Conservation (phyloP, 2,888 invertebrate genomes). For the Heterodera filipjevi region DNA sequence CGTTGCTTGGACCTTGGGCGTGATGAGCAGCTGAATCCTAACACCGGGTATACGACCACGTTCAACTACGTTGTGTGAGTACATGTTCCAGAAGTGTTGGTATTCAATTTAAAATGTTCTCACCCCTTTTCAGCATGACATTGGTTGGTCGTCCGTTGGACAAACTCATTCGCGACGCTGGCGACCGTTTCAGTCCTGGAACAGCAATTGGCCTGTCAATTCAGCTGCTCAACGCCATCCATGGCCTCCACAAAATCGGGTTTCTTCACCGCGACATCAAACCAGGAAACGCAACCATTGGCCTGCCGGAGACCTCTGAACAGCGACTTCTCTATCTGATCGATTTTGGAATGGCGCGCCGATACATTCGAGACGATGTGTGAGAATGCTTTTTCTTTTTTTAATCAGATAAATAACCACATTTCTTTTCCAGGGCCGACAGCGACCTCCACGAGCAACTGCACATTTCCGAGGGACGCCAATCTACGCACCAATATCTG, state of each 20-base stretch:
- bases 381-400: too few species aligned
- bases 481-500: slow-evolving; percentile 40
- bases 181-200: slow-evolving; percentile 10
- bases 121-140: too few species aligned
- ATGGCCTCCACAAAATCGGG: slow-evolving; percentile 56
- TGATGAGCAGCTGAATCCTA: neutral
- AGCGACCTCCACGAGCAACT: slow-evolving; percentile 54
- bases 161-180: neutral
- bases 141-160: too few species aligned
- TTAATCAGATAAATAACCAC: too few species aligned
- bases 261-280: slow-evolving; percentile 42
- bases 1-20: neutral
- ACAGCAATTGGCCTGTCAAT: slow-evolving; percentile 50
- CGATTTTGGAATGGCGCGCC: slow-evolving; percentile 14
- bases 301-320: slow-evolving; percentile 1
- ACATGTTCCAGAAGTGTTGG: neutral
- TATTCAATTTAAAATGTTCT: too few species aligned
- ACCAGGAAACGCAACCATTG: slow-evolving; percentile 44
- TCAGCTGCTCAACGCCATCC: slow-evolving; percentile 59
- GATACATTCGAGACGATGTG: too few species aligned
- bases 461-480: slow-evolving; percentile 44
- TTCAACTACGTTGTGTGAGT: neutral
- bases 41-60: neutral
- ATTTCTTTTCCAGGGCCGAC: slow-evolving; percentile 43
- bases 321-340: neutral